Conservation (phyloP, 2,113 vertebrate species). For the Pseudonaja textilis region DNA sequence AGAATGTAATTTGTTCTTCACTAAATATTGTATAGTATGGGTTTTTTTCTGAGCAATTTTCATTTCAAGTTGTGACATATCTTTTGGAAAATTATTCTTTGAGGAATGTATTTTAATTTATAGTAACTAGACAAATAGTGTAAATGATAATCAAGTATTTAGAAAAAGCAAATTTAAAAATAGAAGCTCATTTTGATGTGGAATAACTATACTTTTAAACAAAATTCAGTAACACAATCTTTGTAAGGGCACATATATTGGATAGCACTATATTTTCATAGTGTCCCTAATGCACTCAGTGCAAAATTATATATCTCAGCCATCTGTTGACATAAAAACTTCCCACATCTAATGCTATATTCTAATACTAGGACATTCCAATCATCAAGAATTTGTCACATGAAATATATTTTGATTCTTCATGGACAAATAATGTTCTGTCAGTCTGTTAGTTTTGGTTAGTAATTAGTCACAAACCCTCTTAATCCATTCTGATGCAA, state of each 20-base stretch:
- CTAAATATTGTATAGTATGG: background rate
- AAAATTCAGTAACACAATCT: background rate
- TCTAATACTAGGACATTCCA: background rate
- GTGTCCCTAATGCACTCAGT: background rate
- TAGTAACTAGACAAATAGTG: background rate
- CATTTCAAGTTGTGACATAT: background rate
- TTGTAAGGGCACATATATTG: background rate
- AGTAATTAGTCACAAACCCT: background rate
- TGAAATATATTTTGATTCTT: background rate
- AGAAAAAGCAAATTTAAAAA: background rate
- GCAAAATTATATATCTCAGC: background rate
- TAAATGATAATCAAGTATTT: accelerated
- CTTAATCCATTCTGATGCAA: background rate
- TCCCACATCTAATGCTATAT: background rate
- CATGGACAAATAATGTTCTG: background rate
- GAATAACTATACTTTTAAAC: background rate
- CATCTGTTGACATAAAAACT: background rate
- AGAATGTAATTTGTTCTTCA: background rate
- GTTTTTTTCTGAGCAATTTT: background rate
- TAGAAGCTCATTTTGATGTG: background rate
- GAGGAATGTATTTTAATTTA: background rate
- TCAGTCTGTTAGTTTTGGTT: background rate
- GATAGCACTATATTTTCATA: background rate
- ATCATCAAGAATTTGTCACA: background rate
- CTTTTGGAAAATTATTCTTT: background rate